Base-by-base conservation (phyloP, 2,797 vertebrate genomes). In the Lepilemur ruficaudatus region DNA sequence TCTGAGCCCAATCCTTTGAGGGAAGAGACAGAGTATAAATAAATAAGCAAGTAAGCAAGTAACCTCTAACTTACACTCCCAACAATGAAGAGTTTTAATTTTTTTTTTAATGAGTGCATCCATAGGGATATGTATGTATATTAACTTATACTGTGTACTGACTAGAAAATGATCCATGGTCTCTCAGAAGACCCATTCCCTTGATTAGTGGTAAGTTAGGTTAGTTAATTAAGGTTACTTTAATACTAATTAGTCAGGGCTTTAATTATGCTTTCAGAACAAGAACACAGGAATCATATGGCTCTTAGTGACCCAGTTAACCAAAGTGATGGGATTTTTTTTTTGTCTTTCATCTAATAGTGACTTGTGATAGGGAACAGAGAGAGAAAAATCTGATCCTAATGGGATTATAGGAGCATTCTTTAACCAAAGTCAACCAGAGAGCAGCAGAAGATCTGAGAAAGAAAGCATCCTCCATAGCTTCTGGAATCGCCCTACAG, bases 211-310 rank as follows among this genome's bases (percentile, higher is more conserved):
- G 81, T 98, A 96, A 96, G 95, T 96, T 96, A 97, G 89, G 72
- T 96, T 97, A 97, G 95, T 97, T 97, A 98, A 98, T 98, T 97
- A 98, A 96, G 92, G 97, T 92, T 97, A 97, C 95, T 96, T 96
- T 96, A 97, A 94, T 97, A 94, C 85, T 96, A 96, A 96, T 97
- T 97, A 97, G 95, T 95, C 93, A 97, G 97, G 89, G 84, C 95
- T 95, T 98, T 96, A 97, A 97, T 94, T 91, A 95, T 93, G 95
- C 73, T 96, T 97, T 91, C 94, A 94, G 59, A 86, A 65, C 50
- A 92, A 83, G 79, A 97, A 75, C 69, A 87, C 25, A 96, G 91
- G 89, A 92, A 95, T 88, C 93, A 88, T 94, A 92, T 0, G 81
- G 52, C 43, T 98, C 97, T 96, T 89, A 97, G 92, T 97, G 96